Conservation (phyloP, 2,113 vertebrate genomes). For the Grantiella picta region DNA sequence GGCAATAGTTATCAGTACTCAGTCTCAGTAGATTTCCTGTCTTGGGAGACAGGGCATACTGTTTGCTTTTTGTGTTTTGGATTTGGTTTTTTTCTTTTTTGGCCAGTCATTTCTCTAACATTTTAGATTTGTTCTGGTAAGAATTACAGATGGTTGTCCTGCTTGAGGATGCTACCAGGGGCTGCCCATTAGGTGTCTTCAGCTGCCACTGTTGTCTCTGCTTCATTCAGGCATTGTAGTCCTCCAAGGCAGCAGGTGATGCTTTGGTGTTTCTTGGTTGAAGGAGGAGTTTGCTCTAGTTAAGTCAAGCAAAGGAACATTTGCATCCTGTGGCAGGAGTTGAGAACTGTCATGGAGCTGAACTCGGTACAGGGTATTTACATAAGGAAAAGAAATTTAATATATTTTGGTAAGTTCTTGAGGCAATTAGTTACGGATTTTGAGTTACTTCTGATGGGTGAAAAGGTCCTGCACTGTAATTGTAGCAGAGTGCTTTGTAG, state of each 20-base stretch:
- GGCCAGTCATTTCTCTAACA: not conserved
- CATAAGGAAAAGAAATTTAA: not conserved
- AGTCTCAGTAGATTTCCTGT: not conserved
- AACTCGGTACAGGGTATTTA: not conserved
- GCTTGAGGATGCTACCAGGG: not conserved
- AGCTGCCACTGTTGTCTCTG: not conserved
- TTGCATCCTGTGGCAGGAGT: not conserved
- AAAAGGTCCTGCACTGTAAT: not conserved
- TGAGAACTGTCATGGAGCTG: not conserved
- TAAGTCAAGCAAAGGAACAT: not conserved
- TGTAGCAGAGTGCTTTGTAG: not conserved
- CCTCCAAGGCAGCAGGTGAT: not conserved
- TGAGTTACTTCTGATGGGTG: not conserved
- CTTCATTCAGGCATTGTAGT: not conserved
- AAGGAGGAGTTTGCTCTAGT: not conserved
- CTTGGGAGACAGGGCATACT: not conserved
- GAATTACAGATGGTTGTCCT: not conserved
- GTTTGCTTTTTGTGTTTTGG: not conserved
- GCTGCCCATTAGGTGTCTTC: not conserved
- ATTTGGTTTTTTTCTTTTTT: not conserved
- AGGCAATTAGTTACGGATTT: not conserved
- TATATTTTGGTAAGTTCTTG: not conserved
- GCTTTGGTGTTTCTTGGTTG: not conserved
- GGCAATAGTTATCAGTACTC: not conserved
- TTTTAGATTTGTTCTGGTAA: not conserved